Base-by-base conservation (phyloP, 1,140 invertebrate species). In the Apis laboriosa region DNA sequence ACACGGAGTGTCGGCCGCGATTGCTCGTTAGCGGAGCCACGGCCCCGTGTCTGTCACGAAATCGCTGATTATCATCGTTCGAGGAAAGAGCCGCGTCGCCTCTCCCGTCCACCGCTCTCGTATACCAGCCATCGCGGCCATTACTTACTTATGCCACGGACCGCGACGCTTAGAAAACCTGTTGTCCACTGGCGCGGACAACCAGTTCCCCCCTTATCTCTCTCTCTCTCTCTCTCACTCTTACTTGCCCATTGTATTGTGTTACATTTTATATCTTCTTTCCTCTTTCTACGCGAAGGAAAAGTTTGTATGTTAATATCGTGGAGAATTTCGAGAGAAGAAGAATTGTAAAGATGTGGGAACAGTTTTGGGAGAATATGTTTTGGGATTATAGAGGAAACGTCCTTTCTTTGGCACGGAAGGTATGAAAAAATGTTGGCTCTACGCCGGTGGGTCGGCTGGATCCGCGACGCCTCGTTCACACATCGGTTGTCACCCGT, bases 41-140 rank as follows among this genome's bases (percentile, higher is more conserved):
- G 93, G 93, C 93, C 93, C 94, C 93, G 93, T 94, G 93, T 94
- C 94, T 93, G 94, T 94, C 94, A 94, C 94, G 93, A 94, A 94
- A 94, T 94, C 93, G 87, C 92, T 94, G 93, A 94, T 94, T 94
- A 94, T 94, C 94, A 94, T 94, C 94, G 93, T 94, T 94, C 93
- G 92, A 94, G 93, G 92, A 94, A 93, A 93, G 90, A 90, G 90
- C 89, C 88, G 89, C 89, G 90, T 92, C 89, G 90, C 89, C 91
- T 89, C 72, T 88, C 90, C n/a, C n/a, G n/a, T n/a, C 28, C 0
- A 88, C 24, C 24, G 90, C 89, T 86, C 84, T 86, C 90, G 82
- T 91, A 91, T 90, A 92, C 82, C 90, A 92, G 85, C 90, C 92
- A 92, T 93, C 91, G 91, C 90, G 90, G 86, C 87, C 90, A 93